Evolutionary conservation across 2,888 invertebrate genomes (phyloP), one percentile per base, ranked within the genome.

Genomic region (Deroplatys truncata): DNA sequence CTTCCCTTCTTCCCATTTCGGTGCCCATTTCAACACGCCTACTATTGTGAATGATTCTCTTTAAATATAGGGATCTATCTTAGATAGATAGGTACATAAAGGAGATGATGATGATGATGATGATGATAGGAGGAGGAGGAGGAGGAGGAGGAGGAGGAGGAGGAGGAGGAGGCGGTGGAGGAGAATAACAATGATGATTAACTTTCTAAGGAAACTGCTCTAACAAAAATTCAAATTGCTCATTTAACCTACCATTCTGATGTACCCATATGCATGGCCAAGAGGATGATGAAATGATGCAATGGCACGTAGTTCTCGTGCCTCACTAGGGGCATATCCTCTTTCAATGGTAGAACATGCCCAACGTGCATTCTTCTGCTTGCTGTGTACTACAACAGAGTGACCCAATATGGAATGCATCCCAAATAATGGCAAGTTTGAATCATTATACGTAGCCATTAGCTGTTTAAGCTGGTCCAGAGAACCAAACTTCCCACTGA

Each of bases 251-350:
- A 96, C 96, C 96, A 98, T 96, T 93, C 97, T 95, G 88, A 99
- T 94, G 93, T 97, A 98, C 7, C 99, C 98, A 93, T 95, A 96
- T 0, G 98, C 97, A 93, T 96, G 97, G 0, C 98, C 98, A 28
- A 95, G 94, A 0, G 98, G 98, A 94, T 98, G 97, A 94, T 98
- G 98, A 93, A 99, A 99, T 0, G 98, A 98, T 2, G 98, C 98
- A 90, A 98, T 97, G 4, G 96, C 98, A 90, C 97, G 95, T 86
- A 98, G 94, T 94, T 98, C 98, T 82, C 97, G 94, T 0, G 98
- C 98, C 93, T 98, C 98, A 0, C 97, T 96, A 0, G 98, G 97
- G 90, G 98, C 97, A 93, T 98, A 98, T 1, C 98, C 98, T 91
- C 98, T 95, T 93, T 97, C 97, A 83, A 98, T 94, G 0, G 96